Percentiles rank a stretch among this genome's conserved stretches.
phyloP scores from a whole-genome alignment of 2,888 invertebrate species.

The Andrena hattorfiana region DNA sequence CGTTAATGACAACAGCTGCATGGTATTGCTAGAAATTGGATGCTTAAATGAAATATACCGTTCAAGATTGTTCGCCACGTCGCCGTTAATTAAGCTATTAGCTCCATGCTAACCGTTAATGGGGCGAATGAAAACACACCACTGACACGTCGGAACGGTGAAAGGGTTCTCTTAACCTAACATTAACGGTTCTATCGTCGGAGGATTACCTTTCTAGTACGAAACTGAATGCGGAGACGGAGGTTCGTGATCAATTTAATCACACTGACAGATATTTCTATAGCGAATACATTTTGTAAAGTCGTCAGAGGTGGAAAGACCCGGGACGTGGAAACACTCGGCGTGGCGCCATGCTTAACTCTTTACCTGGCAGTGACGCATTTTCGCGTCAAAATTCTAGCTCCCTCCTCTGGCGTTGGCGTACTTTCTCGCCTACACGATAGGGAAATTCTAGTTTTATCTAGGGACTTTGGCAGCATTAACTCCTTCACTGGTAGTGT shows the following conservation, averaged over 20 bases:
- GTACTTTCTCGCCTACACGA: no score
- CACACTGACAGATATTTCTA: constrained; percentile 26
- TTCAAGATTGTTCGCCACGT: neutral
- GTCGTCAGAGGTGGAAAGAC: constrained; percentile 59
- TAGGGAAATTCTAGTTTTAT: no score
- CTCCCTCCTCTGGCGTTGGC: no score
- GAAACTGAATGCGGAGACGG: neutral
- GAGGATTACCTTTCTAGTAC: constrained; percentile 46
- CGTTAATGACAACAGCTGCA: neutral
- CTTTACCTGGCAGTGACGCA: constrained; percentile 11
- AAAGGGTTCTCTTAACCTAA: constrained; percentile 58
- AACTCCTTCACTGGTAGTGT: no score
- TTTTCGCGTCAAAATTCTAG: no score
- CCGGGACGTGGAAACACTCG: constrained; percentile 54
- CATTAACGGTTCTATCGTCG: neutral
- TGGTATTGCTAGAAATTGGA: neutral
- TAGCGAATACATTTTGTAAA: constrained; percentile 62
- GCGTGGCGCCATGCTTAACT: constrained; percentile 77
- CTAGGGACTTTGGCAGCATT: no score
- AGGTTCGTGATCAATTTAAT: neutral
- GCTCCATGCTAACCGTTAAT: neutral
- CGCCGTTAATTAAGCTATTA: neutral
- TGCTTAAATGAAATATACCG: constrained; percentile 2
- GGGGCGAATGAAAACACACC: constrained; percentile 44
- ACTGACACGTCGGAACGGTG: constrained; percentile 76